These are phyloP conservation scores for Ophioninae sp. DNA, from an alignment of 2,888 invertebrate species.

Conservation along the genomic window DNA sequence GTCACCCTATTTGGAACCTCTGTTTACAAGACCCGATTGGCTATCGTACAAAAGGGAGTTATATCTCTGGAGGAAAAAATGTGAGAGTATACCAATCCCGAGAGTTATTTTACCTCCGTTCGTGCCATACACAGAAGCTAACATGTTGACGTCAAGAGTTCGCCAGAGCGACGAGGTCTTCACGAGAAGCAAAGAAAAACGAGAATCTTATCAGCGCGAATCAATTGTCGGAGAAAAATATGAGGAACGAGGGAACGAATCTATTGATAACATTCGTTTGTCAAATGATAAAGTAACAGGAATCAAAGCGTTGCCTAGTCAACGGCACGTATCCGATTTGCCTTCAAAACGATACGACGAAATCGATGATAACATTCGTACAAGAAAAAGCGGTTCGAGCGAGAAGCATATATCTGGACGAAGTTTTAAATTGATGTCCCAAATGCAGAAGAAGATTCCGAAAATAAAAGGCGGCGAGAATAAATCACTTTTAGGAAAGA, in stretches of 20 bases:
- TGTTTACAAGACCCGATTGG: constrained; percentile 67
- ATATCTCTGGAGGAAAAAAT: constrained; percentile 68
- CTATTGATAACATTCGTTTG: constrained; percentile 8
- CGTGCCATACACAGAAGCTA: constrained; percentile 25
- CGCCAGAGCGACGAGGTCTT: constrained; percentile 8
- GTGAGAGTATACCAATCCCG: constrained; percentile 67
- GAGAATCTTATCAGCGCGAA: constrained; percentile 33
- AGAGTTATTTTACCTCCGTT: constrained; percentile 68
- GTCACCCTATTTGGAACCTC: constrained; percentile 71
- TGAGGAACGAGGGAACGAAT: constrained; percentile 24
- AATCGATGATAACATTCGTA: background rate
- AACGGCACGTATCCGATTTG: background rate
- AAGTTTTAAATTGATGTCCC: background rate
- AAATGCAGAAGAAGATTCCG: constrained; percentile 1
- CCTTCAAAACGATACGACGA: background rate
- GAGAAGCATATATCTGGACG: background rate
- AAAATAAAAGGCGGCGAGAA: background rate
- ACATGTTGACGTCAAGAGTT: background rate
- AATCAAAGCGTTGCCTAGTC: background rate
- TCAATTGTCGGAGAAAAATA: constrained; percentile 22
- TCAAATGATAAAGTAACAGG: background rate
- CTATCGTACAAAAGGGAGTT: constrained; percentile 63
- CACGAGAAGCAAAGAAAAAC: background rate
- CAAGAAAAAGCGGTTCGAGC: background rate
- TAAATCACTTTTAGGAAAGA: background rate